Evolutionary conservation across 2,888 invertebrate species (phyloP).

Genomic region (Vandiemenella viatica): DNA sequence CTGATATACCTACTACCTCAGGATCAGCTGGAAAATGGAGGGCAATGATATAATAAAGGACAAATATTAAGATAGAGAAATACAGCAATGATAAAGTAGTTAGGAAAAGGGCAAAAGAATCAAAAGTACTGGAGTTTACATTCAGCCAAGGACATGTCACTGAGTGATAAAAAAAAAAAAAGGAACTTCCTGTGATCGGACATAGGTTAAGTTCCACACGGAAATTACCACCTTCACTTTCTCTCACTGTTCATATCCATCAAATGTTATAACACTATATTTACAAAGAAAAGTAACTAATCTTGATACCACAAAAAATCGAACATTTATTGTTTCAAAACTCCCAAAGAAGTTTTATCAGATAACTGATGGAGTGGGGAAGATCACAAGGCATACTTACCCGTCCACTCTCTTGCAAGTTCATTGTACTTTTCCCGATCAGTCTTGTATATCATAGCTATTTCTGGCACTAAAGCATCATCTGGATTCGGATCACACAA

Average conservation of each 20-base stretch:
- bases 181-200: constrained; percentile 13
- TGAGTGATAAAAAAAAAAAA: neutral
- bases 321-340: constrained; percentile 7
- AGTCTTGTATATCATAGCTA: constrained; percentile 99
- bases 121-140: constrained; percentile 1
- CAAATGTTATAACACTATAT: neutral
- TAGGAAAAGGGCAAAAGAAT: neutral
- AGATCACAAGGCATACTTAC: constrained; percentile 99
- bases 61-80: constrained; percentile 1
- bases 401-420: constrained; percentile 99
- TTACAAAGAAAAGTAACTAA: constrained; percentile 7
- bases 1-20: neutral
- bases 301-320: constrained; percentile 9
- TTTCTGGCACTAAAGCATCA: constrained; percentile 99
- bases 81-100: constrained; percentile 2
- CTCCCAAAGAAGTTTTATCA: constrained; percentile 9
- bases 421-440: constrained; percentile 99
- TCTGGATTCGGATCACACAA: constrained; percentile 99
- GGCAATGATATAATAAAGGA: neutral
- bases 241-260: neutral
- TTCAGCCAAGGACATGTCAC: constrained; percentile 1
- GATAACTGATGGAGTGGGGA: constrained; percentile 9
- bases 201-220: neutral
- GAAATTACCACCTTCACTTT: neutral
- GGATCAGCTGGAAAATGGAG: neutral